Conservation (phyloP, 2,797 vertebrate species). For the Echiichthys vipera region DNA sequence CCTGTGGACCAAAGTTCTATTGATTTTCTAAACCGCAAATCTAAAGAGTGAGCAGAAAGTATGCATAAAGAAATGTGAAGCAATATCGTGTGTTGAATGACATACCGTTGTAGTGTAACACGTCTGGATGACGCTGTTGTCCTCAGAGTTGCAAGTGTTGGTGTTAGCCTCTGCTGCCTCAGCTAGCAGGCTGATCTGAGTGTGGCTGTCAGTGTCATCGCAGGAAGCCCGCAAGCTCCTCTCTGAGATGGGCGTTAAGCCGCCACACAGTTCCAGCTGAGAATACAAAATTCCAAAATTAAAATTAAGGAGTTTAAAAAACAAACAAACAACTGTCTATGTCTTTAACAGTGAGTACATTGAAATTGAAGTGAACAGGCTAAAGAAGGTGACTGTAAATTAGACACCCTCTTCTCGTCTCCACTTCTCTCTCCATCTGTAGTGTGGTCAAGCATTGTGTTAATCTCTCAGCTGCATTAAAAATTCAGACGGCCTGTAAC, state of each 20-base stretch:
- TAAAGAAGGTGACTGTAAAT: slow-evolving; percentile 69
- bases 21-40: not conserved
- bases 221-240: slow-evolving; percentile 66
- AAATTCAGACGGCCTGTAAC: slow-evolving; percentile 85
- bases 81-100: slow-evolving; percentile 5
- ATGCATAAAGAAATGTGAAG: not conserved
- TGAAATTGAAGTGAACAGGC: slow-evolving; percentile 42
- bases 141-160: slow-evolving; percentile 58
- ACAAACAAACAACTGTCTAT: not conserved
- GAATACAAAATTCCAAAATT: slow-evolving; percentile 15
- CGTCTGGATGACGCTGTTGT: slow-evolving; percentile 56
- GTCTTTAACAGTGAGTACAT: slow-evolving; percentile 29
- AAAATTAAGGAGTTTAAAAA: slow-evolving; percentile 4
- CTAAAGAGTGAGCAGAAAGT: not conserved
- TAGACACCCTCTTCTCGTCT: slow-evolving; percentile 69
- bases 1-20: not conserved
- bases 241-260: slow-evolving; percentile 77
- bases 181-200: slow-evolving; percentile 73
- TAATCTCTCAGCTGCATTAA: slow-evolving; percentile 82
- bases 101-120: slow-evolving; percentile 70
- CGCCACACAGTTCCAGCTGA: slow-evolving; percentile 79
- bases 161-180: slow-evolving; percentile 60
- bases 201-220: slow-evolving; percentile 77
- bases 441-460: slow-evolving; percentile 81
- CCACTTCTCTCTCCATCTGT: slow-evolving; percentile 69